Conservation (phyloP, 2,888 invertebrate species). For the Belgica antarctica region DNA sequence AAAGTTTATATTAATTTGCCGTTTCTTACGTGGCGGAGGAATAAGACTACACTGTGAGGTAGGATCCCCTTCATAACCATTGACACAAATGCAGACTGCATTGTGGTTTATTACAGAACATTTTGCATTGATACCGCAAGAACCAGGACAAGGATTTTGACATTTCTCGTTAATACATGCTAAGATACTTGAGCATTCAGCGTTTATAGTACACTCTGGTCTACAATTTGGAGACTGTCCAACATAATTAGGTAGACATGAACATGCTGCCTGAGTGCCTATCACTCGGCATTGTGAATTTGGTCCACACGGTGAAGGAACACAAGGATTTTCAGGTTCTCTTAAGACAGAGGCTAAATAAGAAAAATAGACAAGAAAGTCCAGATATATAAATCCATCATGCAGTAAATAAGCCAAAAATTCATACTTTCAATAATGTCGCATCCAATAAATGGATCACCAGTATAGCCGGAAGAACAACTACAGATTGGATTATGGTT, state of each 20-base stretch:
- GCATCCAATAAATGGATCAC: constrained; percentile 64
- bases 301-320: constrained; percentile 79
- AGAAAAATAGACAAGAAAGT: constrained; percentile 52
- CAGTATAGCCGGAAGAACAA: constrained; percentile 60
- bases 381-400: constrained; percentile 48
- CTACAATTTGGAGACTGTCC: constrained; percentile 84
- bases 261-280: constrained; percentile 80
- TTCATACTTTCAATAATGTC: constrained; percentile 47
- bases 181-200: constrained; percentile 77
- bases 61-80: constrained; percentile 78
- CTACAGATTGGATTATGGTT: constrained; percentile 69
- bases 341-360: constrained; percentile 52
- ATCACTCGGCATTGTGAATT: constrained; percentile 78
- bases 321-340: constrained; percentile 70
- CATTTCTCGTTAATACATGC: constrained; percentile 80
- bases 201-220: constrained; percentile 76
- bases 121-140: constrained; percentile 79
- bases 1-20: not conserved
- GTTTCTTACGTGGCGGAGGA: constrained; percentile 48
- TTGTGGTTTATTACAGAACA: constrained; percentile 79
- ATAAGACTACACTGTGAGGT: constrained; percentile 60
- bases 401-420: not conserved
- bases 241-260: constrained; percentile 74
- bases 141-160: constrained; percentile 78
- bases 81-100: constrained; percentile 75